These are phyloP conservation scores for Siniperca obscura DNA, from an alignment of 2,797 vertebrate genomes.

Conservation along the genomic window DNA sequence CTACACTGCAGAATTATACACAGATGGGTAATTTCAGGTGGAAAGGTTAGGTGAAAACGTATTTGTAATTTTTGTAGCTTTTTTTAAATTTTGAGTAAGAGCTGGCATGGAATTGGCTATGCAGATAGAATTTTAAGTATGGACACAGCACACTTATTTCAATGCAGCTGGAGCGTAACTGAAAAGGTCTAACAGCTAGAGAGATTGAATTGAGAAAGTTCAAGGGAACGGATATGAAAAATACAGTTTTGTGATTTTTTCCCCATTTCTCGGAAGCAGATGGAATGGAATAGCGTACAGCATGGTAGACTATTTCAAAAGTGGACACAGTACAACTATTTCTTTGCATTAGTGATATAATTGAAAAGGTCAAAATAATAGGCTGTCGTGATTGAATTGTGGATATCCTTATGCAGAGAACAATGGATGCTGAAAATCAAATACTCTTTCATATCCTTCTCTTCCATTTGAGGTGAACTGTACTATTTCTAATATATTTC, in stretches of 20 bases:
- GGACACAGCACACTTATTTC: slow-evolving; percentile 21
- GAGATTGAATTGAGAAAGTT: slow-evolving; percentile 50
- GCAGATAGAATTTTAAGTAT: slow-evolving; percentile 50
- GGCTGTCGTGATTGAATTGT: neutral
- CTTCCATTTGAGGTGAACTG: slow-evolving; percentile 11
- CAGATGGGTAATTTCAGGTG: neutral
- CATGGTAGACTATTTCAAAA: slow-evolving; percentile 30
- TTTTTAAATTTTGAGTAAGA: slow-evolving; percentile 21
- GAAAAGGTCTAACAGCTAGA: slow-evolving; percentile 59
- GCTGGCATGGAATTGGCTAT: slow-evolving; percentile 11
- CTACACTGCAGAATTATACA: neutral
- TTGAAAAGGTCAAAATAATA: slow-evolving; percentile 40
- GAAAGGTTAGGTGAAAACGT: slow-evolving; percentile 16
- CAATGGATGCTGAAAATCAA: neutral
- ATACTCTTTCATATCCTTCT: slow-evolving; percentile 27
- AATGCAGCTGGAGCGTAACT: slow-evolving; percentile 47
- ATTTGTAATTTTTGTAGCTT: slow-evolving; percentile 12
- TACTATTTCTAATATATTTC: slow-evolving; percentile 9
- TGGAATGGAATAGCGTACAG: slow-evolving; percentile 1
- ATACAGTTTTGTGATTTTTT: slow-evolving; percentile 31
- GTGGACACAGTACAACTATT: slow-evolving; percentile 11
- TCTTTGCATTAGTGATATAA: slow-evolving; percentile 19
- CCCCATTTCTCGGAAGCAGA: slow-evolving; percentile 23
- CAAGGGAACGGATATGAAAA: slow-evolving; percentile 28
- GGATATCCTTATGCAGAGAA: neutral